Conservation (phyloP, 2,797 vertebrate species). For the Halcyon smyrnensis region DNA sequence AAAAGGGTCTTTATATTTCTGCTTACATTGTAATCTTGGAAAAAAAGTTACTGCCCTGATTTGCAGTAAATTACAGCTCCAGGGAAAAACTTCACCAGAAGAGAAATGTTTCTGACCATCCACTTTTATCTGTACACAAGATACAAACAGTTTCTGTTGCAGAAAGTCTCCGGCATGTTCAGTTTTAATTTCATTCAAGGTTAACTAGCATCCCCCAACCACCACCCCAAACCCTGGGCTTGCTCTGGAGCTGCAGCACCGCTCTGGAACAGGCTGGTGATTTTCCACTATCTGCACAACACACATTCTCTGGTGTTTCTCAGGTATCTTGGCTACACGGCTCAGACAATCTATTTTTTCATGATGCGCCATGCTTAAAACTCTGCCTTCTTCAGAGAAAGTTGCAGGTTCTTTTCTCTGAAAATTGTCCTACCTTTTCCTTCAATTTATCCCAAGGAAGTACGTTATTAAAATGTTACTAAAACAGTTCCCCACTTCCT, state of each 20-base stretch:
- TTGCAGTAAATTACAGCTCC: conserved; percentile 43
- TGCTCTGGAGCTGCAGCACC: not conserved
- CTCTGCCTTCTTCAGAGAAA: not conserved
- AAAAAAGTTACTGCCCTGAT: not conserved
- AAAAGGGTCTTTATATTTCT: conserved; percentile 11
- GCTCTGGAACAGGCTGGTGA: not conserved
- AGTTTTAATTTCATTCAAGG: conserved; percentile 47
- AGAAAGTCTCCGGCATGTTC: conserved; percentile 23
- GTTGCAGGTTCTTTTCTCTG: not conserved
- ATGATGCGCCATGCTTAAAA: not conserved
- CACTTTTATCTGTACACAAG: conserved; percentile 30
- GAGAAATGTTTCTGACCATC: conserved; percentile 1
- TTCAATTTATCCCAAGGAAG: not conserved
- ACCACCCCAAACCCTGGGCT: not conserved
- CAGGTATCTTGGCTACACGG: not conserved
- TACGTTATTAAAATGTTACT: not conserved
- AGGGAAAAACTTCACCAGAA: conserved; percentile 12
- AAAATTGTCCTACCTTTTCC: not conserved
- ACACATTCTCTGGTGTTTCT: not conserved
- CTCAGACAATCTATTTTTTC: not conserved
- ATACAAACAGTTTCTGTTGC: conserved; percentile 25
- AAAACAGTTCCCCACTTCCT: not conserved
- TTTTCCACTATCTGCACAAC: conserved; percentile 35
- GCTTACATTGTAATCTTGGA: not conserved
- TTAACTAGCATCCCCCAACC: not conserved